Base-by-base conservation (phyloP, 2,888 invertebrate species). In the Carcina quercana region DNA sequence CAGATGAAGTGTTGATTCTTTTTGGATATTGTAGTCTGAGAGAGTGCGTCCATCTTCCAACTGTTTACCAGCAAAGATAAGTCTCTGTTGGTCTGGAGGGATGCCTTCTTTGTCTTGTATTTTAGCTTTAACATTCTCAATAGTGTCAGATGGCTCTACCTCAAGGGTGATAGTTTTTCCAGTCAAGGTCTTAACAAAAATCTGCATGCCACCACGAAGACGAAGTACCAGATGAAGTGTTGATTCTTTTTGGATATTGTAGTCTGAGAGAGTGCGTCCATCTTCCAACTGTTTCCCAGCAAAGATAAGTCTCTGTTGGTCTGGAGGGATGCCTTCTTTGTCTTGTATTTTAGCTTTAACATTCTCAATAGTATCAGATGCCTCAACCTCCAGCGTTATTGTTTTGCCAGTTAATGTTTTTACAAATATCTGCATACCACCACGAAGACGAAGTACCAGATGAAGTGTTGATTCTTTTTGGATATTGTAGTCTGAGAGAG, bases 21-120 rank as follows among this genome's bases (percentile, higher is more conserved):
- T 59, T 10, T 59, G 59, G 2, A 60, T 60, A 0, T 59, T 60
- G 25, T 60, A 60, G 1, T 60, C 59, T 0, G 59, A 59, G 0
- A 59, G 11, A 0, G 59, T 59, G 2, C 54, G 53, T 0, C 54
- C 54, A 10, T 55, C 54, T 30, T 55, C 55, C 0, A 56, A 1
- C 5, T 56, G 56, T 3, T 63, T 63, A 0, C 63, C 63, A 0
- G 63, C 63, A 11, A 63, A 63, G 24, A 63, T 63, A 2, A 63
- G 20, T 3, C 56, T 24, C 27, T 63, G 62, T 6, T 62, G 61
- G 25, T 62, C 61, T 30, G 61, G 61, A 0, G 61, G 61, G 2
- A 62, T 62, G 1, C 63, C 63, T 21, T 36, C 35, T 17, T 36
- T 36, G 13, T 36, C 35, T 21, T 36, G 35, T 7, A 36, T 36